Base-by-base conservation (phyloP, 1,140 invertebrate genomes). In the Popillia japonica region DNA sequence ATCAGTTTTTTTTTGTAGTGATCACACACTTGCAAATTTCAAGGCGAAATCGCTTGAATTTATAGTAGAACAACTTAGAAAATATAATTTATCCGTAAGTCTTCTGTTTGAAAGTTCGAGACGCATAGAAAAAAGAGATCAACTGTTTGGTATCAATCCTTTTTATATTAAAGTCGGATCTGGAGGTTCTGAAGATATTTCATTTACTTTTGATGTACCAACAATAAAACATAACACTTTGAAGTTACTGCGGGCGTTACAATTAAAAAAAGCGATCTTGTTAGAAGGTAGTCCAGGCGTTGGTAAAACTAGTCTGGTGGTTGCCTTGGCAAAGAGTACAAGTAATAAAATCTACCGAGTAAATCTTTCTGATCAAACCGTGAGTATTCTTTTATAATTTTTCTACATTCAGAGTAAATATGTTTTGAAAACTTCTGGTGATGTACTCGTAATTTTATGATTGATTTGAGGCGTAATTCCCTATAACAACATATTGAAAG, bases 321-420 rank as follows among this genome's bases (percentile, higher is more conserved):
- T 93, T 72, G 96, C 97, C n/a, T 88, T 99, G 17, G 98, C 97
- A 0, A 94, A 93, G 86, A 91, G 92, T 4, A 92, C 96, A 27
- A 94, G 96, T 0, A 91, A 97, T 86, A 89, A 90, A 83, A 90
- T 99, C 8, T 92, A 98, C 14, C 88, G 99, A 48, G 97, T 99
- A 64, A 99, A 99, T 91, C 90, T 99, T 11, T 99, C 98, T 59
- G 98, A 99, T 85, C 98, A 99, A 89, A 99, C 98, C 0, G 94
- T 95, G 88, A 90, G 90, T 90, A 80, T 75, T 44, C n/a, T 42
- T 7, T 6, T 3, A 55, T 27, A 10, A 22, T 22, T 34, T 11
- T 64, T 20, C 17, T 64, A 44, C n/a, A n/a, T n/a, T n/a, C n/a
- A n/a, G n/a, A n/a, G n/a, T n/a, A n/a, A n/a, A n/a, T n/a, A n/a